Evolutionary conservation across 2,113 vertebrate genomes (phyloP), one percentile per base, ranked within the genome.

Genomic region (Noturus placidus): DNA sequence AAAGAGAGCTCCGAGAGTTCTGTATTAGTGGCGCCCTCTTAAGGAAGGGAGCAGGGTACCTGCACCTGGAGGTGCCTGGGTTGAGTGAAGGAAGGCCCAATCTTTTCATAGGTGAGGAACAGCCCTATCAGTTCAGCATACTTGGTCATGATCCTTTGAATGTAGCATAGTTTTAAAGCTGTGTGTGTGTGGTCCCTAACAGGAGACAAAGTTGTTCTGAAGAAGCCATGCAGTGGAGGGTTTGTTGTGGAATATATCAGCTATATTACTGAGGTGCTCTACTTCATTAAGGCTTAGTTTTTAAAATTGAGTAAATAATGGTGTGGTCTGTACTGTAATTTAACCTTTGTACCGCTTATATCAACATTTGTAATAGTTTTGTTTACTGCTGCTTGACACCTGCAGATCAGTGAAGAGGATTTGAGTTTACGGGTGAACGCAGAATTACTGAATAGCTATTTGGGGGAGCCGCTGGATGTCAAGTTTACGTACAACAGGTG

Each of bases 401-500:
- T 30, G 0, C 90, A 97, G 97, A 96, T 99, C 87, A 90, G 91
- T 22, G 93, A 97, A 9, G 97, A 98, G 87, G 95, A 96, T 1
- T 94, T 98, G 86, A 95, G 94, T 90, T 95, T 99, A 85, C 95
- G 95, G 67, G 94, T 96, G 67, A 96, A 97, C 85, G 76, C 92
- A 0, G 95, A 96, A 2, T 97, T 99, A 90, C 97, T 96, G 65
- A 93, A 90, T 17, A n/a, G 90, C 42, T 99, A 99, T 88, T 93
- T 96, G 14, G 96, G 91, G 17, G 97, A 99, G 88, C 97, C 97
- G 1, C 95, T 99, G 92, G 96, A 99, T 86, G 96, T 99, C 52
- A 97, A 98, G 86, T 99, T 99, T 86, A 94, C 95, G 0, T 95
- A 94, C 22, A 97, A 95, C 93, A 97, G 97, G 98, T 98, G 90